These are phyloP conservation scores for Sterrhoptilus dennistouni DNA, from an alignment of 2,113 vertebrate genomes.

Conservation along the genomic window DNA sequence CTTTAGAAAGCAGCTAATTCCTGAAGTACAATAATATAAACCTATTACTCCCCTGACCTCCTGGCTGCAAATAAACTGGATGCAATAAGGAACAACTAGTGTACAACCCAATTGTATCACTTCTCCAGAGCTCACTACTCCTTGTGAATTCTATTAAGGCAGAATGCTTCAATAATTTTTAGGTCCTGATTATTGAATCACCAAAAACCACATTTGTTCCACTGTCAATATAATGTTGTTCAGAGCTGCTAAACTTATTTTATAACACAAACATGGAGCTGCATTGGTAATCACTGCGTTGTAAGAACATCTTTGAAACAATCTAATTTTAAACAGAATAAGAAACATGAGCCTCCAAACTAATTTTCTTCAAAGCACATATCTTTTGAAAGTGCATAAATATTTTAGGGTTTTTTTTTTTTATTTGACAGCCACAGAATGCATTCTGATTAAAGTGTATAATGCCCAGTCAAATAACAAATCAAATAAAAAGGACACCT, in stretches of 20 bases:
- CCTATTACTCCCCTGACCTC: background rate
- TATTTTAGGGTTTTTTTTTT: background rate
- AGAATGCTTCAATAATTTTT: background rate
- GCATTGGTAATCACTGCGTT: background rate
- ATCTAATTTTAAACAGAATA: background rate
- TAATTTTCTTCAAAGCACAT: background rate
- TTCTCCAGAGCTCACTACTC: background rate
- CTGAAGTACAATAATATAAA: background rate
- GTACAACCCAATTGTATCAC: background rate
- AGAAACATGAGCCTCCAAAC: background rate
- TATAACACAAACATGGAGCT: background rate
- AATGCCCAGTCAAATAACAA: slow-evolving; percentile 55
- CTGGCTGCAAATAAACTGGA: background rate
- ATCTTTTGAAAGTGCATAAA: background rate
- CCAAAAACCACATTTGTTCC: background rate
- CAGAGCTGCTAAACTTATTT: background rate
- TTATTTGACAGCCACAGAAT: slow-evolving; percentile 18
- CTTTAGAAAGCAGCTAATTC: background rate
- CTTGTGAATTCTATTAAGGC: background rate
- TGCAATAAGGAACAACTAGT: background rate
- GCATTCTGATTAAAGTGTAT: slow-evolving; percentile 45
- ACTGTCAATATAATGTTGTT: background rate
- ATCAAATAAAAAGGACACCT: slow-evolving; percentile 63
- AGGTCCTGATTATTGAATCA: background rate
- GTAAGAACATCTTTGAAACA: background rate